Conservation (phyloP, 1,140 invertebrate genomes). For the Andricus grossulariae region DNA sequence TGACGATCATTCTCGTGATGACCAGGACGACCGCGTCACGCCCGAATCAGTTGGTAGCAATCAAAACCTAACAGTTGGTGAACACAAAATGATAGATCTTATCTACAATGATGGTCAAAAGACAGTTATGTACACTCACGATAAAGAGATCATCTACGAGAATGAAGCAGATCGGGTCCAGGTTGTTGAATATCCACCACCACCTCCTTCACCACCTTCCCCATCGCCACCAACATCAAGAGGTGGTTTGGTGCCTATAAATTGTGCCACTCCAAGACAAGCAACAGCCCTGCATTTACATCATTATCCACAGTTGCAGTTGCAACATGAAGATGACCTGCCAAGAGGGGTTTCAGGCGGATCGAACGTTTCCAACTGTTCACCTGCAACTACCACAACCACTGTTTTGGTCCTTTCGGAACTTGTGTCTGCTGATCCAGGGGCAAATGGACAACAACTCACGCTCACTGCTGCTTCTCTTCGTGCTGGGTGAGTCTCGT, state of each 20-base stretch:
- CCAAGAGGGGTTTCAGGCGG: constrained; percentile 63
- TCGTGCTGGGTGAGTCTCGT: constrained; percentile 67
- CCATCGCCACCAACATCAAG: constrained; percentile 63
- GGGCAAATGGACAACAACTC: constrained; percentile 62
- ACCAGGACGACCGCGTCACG: constrained; percentile 78
- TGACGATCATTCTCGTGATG: constrained; percentile 58
- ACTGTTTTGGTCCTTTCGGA: constrained; percentile 78
- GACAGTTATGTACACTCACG: constrained; percentile 85
- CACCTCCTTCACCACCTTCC: constrained; percentile 76
- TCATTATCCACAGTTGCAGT: constrained; percentile 72
- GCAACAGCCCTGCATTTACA: constrained; percentile 69
- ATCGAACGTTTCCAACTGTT: constrained; percentile 64
- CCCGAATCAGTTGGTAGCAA: constrained; percentile 74
- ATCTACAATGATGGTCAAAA: constrained; percentile 89
- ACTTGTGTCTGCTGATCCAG: constrained; percentile 71
- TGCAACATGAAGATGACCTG: constrained; percentile 74
- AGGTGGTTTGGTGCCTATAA: constrained; percentile 72
- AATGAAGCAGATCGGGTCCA: constrained; percentile 72
- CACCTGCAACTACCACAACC: constrained; percentile 71
- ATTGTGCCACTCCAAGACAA: constrained; percentile 71
- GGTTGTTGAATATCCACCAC: constrained; percentile 73
- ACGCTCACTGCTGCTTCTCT: constrained; percentile 65
- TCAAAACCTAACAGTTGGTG: constrained; percentile 78
- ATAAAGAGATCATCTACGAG: constrained; percentile 75
- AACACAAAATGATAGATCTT: constrained; percentile 83